Evolutionary conservation across 2,797 vertebrate genomes (phyloP), one percentile per base, ranked within the genome.

Genomic region (Diplodus puntazzo): DNA sequence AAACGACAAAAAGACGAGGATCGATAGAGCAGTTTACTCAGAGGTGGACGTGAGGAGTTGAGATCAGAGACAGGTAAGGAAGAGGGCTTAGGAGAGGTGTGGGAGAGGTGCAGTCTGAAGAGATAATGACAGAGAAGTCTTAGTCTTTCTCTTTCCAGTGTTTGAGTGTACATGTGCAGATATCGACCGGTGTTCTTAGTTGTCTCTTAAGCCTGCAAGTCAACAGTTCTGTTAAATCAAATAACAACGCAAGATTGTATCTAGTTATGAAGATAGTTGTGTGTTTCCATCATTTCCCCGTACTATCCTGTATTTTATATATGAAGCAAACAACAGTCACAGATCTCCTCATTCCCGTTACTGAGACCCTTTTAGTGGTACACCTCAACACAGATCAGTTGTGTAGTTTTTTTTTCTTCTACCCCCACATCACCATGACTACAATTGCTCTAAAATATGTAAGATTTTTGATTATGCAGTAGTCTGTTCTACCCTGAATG

Each of bases 51-150:
- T 59, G 77, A n/a, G 57, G 69, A n/a, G 55, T 62, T 61, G 52
- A 53, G 81, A 77, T 84, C 72, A 68, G 48, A 63, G 70, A 42
- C 50, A 39, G 48, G 65, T 68, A 39, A 61, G 30, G 57, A 60
- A 49, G 7, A 61, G 59, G 49, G 43, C 59, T 69, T n/a, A 23
- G 70, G 23, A 3, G 66, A 81, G 57, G 59, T 50, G 80, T 48
- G 69, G 52, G 50, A 82, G 49, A 30, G 21, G 52, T 27, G 45
- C 62, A 16, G 30, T 57, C 34, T 70, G 69, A 70, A 21, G 70
- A 60, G 52, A 69, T 83, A 83, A 85, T 81, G 69, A 85, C 77
- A 54, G n/a, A 18, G 23, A 79, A 71, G 69, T 71, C 61, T 69
- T 43, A 58, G 11, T 13, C 72, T 74, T 50, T 42, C 45, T 52